A percentile compares a stretch with the other conserved stretches of the same genome.
These are phyloP conservation scores for Acrocephalus kingi DNA, from an alignment of 2,113 vertebrate genomes.

Conservation along the genomic window DNA sequence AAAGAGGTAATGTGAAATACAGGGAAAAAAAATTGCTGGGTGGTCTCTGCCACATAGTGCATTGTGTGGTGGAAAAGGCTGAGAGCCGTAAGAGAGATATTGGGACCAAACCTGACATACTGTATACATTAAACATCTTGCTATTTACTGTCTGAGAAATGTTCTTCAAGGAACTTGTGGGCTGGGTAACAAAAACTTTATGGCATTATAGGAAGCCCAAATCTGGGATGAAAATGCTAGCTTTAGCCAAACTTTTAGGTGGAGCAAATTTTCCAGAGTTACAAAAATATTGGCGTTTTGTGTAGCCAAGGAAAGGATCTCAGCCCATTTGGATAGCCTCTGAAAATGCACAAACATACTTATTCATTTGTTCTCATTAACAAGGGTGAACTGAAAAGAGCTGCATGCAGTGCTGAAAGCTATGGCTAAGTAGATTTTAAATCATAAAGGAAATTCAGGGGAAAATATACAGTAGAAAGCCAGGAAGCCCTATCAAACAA, in stretches of 20 bases:
- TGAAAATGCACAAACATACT: constrained; percentile 40
- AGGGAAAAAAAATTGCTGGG: constrained; percentile 46
- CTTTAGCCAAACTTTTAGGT: constrained; percentile 60
- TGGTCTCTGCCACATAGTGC: constrained; percentile 22
- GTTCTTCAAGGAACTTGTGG: constrained; percentile 37
- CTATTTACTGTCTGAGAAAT: constrained; percentile 29
- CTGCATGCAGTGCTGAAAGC: neutral
- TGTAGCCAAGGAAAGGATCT: constrained; percentile 50
- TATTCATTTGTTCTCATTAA: constrained; percentile 49
- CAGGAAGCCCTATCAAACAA: neutral
- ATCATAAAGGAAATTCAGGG: neutral
- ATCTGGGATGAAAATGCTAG: constrained; percentile 49
- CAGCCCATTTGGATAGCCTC: constrained; percentile 48
- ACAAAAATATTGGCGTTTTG: constrained; percentile 57
- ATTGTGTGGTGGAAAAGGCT: constrained; percentile 26
- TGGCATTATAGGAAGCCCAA: constrained; percentile 42
- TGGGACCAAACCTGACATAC: constrained; percentile 7
- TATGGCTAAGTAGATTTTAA: neutral
- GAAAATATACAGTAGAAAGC: neutral
- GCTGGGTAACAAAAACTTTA: constrained; percentile 66
- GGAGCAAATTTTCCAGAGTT: constrained; percentile 61
- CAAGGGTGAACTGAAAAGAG: neutral
- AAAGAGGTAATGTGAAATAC: constrained; percentile 56
- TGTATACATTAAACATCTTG: constrained; percentile 38
- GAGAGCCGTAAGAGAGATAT: neutral